These are phyloP conservation scores for Tonatia bakeri DNA, from an alignment of 2,113 vertebrate species.

Conservation along the genomic window DNA sequence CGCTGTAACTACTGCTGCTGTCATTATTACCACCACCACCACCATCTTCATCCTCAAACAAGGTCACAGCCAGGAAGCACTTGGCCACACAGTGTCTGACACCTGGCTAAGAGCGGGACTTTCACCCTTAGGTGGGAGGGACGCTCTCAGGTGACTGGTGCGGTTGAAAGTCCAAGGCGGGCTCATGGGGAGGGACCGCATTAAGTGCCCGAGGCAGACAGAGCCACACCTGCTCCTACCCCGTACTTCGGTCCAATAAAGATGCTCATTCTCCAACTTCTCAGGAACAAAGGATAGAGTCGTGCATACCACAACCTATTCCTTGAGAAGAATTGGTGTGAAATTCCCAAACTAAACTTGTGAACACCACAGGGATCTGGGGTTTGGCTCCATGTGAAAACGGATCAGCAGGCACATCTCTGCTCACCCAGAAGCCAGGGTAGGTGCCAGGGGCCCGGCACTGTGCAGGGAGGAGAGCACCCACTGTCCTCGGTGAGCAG, in stretches of 20 bases:
- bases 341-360: background rate
- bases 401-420: background rate
- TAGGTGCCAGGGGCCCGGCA: background rate
- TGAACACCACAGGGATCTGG: background rate
- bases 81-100: background rate
- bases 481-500: background rate
- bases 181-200: accelerated
- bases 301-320: background rate
- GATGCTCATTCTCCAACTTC: background rate
- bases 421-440: background rate
- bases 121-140: too few relatives aligned
- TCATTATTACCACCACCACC: accelerated
- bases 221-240: background rate
- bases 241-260: background rate
- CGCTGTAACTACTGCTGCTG: background rate
- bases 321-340: background rate
- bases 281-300: background rate
- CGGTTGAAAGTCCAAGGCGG: background rate
- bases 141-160: background rate
- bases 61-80: background rate
- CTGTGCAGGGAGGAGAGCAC: too few relatives aligned
- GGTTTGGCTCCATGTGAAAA: background rate
- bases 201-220: background rate
- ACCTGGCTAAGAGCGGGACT: background rate
- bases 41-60: too few relatives aligned